Percentiles rank a stretch among this genome's conserved stretches.
phyloP scores from a whole-genome alignment of 2,888 invertebrate genomes.

The Notocelia uddmanniana region DNA sequence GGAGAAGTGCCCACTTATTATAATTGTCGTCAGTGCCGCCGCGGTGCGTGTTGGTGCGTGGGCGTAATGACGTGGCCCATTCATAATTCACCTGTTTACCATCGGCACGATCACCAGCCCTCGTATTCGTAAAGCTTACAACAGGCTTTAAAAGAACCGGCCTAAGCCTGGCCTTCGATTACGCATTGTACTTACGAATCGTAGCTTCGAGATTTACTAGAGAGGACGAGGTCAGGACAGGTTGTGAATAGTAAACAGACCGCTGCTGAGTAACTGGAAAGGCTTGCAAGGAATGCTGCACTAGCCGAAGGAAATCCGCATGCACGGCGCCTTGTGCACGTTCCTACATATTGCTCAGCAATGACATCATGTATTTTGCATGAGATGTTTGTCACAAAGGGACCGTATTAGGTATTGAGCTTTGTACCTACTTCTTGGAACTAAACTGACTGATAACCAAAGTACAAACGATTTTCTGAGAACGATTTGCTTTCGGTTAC shows the following conservation, averaged over 20 bases:
- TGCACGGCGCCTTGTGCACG: slow-evolving; percentile 68
- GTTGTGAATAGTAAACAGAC: background rate
- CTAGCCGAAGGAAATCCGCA: slow-evolving; percentile 82
- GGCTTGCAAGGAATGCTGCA: slow-evolving; percentile 78
- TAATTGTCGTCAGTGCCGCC: slow-evolving; percentile 44
- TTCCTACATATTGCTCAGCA: slow-evolving; percentile 65
- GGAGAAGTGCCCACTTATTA: slow-evolving; percentile 46
- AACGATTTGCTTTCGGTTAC: background rate
- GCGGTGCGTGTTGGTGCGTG: slow-evolving; percentile 41
- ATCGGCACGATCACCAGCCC: slow-evolving; percentile 41
- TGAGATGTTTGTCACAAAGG: slow-evolving; percentile 63
- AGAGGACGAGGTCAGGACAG: background rate
- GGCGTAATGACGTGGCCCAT: slow-evolving; percentile 71
- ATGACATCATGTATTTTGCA: slow-evolving; percentile 76
- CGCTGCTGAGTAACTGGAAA: slow-evolving; percentile 69
- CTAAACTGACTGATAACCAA: slow-evolving; percentile 20
- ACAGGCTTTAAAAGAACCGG: slow-evolving; percentile 6
- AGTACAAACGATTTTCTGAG: slow-evolving; percentile 4
- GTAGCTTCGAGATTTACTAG: background rate
- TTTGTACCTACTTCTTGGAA: slow-evolving; percentile 41
- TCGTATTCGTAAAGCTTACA: slow-evolving; percentile 50
- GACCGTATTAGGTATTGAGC: slow-evolving; percentile 45
- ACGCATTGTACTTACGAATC: background rate
- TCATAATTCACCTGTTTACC: slow-evolving; percentile 74
- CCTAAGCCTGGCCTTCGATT: background rate